Evolutionary conservation across 2,797 vertebrate genomes (phyloP).

Genomic region (Pelochelys cantorii): DNA sequence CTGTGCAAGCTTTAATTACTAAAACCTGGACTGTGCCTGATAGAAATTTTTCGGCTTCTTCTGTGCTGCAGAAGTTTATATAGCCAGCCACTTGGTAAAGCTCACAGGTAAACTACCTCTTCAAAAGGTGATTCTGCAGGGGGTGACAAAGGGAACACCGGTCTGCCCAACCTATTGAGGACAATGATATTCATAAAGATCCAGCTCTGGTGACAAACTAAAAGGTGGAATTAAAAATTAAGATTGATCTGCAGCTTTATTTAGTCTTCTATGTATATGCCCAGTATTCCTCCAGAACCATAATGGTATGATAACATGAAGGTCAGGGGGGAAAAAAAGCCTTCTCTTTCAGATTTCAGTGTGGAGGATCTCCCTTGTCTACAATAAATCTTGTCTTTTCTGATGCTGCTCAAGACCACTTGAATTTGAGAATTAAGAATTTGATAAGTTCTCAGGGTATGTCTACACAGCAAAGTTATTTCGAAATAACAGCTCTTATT

Average conservation of each 20-base stretch:
- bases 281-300: neutral
- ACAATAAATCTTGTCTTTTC: neutral
- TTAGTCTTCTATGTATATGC: neutral
- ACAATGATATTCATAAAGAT: neutral
- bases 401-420: neutral
- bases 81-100: neutral
- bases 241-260: neutral
- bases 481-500: too few relatives aligned
- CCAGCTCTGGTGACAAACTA: neutral
- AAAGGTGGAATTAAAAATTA: neutral
- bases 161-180: neutral
- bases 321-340: neutral
- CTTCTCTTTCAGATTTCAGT: neutral
- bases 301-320: neutral
- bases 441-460: neutral
- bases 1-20: constrained; percentile 19
- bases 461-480: too few relatives aligned
- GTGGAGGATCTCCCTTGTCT: neutral
- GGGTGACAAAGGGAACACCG: neutral
- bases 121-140: neutral
- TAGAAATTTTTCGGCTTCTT: neutral
- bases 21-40: constrained; percentile 15
- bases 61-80: neutral
- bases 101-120: neutral
- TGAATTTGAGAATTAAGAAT: neutral